Percentiles rank a stretch among this genome's conserved stretches.
Evolutionary conservation across 2,113 vertebrate species (phyloP).

Genomic region (Furnarius figulus): DNA sequence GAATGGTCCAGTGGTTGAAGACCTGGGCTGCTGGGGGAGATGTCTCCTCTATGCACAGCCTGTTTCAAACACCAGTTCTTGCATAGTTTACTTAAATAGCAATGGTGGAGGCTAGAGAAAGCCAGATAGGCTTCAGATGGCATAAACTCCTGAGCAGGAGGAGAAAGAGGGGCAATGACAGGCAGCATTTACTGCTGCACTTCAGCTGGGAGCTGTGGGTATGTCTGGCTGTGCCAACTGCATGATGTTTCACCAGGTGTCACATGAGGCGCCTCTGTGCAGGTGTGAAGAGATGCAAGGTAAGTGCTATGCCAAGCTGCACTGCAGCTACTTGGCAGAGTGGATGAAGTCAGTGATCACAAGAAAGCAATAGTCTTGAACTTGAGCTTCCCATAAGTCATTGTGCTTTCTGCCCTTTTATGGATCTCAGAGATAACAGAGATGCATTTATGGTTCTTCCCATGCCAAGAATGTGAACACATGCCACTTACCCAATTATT

Average conservation of each 20-base stretch:
- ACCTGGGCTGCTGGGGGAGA: background rate
- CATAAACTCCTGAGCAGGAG: background rate
- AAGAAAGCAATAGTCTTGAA: background rate
- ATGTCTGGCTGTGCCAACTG: background rate
- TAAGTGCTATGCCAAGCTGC: background rate
- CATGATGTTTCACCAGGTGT: background rate
- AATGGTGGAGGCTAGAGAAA: background rate
- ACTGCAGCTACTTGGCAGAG: background rate
- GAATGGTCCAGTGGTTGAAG: background rate
- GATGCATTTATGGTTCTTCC: background rate
- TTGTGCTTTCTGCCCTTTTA: background rate
- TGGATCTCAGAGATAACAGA: background rate
- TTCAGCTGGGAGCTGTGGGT: background rate
- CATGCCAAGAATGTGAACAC: background rate
- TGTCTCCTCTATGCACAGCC: background rate
- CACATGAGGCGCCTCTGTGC: background rate
- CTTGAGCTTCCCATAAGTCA: background rate
- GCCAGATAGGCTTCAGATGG: background rate
- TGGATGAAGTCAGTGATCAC: background rate
- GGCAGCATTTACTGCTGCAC: background rate
- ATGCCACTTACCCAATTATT: background rate
- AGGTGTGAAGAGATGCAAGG: background rate
- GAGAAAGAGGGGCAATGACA: background rate
- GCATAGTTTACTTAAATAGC: background rate
- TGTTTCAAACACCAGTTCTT: background rate